Evolutionary conservation across 2,797 vertebrate genomes (phyloP), one percentile per base, ranked within the genome.

Genomic region (Sphenopsis melanotis): DNA sequence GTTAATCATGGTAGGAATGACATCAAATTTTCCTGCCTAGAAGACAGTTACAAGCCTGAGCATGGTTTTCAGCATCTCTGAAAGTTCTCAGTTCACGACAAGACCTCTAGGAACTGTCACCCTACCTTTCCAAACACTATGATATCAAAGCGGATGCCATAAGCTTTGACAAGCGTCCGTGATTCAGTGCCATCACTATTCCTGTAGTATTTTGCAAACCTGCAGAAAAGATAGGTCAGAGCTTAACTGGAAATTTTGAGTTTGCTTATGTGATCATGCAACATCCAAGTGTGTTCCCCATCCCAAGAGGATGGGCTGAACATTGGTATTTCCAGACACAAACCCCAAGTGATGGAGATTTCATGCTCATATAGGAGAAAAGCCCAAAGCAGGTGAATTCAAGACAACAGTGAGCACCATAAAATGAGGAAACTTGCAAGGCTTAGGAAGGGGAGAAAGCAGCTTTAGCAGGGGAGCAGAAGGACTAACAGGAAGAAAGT

Each of bases 1-100:
- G 94, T 99, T 99, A 95, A 99, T 98, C 97, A 99, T 98, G n/a
- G 99, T 99, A 27, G 99, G 99, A 72, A 99, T 98, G 26, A 99
- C 98, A 92, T 98, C 97, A 94, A 99, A 99, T 89, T 98, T 99
- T 46, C 99, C 99, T 69, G 98, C 99, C 99, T 99, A 97, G 61
- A 39, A 87, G 63, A 96, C 76, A 79, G 60, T 66, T 22, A 81
- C 32, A 87, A 53, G 17, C 21, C 27, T 82, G 26, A 89, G 24
- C n/a, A 16, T 8, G 23, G 57, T 80, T 94, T 57, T 70, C 41
- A 72, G 50, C 41, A 64, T 16, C 63, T 87, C 37, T 71, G 16
- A 84, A 74, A 56, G 32, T 56, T 56, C 14, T 34, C 14, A 56
- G n/a, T 56, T 53, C 18, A 7, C 13, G 18, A 12, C 52, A 60